These are phyloP conservation scores for Sebastes aleutianus DNA, from an alignment of 2,797 vertebrate species.

Conservation along the genomic window DNA sequence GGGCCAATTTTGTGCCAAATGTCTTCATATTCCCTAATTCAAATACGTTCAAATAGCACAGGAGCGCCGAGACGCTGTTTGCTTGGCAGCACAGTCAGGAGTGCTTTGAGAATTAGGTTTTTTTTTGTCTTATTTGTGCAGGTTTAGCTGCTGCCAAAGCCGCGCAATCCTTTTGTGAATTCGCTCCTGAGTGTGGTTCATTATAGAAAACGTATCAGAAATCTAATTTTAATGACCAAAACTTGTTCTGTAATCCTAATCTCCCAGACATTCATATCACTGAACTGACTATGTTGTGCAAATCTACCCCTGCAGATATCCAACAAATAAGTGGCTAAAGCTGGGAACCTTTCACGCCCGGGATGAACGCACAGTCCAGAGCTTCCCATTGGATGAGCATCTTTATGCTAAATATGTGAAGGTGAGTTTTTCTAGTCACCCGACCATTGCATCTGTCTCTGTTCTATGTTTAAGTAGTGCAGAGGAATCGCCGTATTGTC, in stretches of 20 bases:
- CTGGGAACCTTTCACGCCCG: conserved; percentile 95
- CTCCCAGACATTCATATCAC: background rate
- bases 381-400: conserved; percentile 96
- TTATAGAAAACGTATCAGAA: background rate
- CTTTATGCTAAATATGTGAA: conserved; percentile 99
- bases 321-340: conserved; percentile 97
- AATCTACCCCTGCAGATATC: conserved; percentile 84
- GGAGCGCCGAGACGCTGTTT: no score
- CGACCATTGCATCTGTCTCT: background rate
- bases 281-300: background rate
- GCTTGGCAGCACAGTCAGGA: no score
- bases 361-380: conserved; percentile 96
- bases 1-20: no score
- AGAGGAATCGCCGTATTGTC: background rate
- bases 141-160: no score
- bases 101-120: no score
- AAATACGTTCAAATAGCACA: no score
- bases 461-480: background rate
- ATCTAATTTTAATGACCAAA: background rate
- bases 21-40: no score
- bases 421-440: conserved; percentile 75
- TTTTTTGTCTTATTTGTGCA: no score
- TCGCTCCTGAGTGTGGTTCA: background rate
- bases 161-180: background rate
- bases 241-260: background rate